A percentile compares a stretch with the other conserved stretches of the same genome.
Evolutionary conservation across 2,113 vertebrate species (phyloP).

Genomic region (Clarias macrocephalus): DNA sequence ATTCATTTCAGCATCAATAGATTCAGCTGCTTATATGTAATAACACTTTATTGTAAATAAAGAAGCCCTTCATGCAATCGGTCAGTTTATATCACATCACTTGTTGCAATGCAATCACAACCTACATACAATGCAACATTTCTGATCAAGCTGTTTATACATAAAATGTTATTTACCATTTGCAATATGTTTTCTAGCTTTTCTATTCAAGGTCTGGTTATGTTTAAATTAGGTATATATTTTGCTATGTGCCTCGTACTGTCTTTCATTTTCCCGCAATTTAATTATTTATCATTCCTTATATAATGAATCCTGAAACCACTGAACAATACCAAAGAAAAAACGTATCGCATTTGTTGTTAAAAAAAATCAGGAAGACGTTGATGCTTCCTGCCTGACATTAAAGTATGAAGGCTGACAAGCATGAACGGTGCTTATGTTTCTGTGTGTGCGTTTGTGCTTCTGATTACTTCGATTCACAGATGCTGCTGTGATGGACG

Average conservation of each 20-base stretch:
- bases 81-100: background rate
- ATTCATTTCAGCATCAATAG: background rate
- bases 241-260: background rate
- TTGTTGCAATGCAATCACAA: background rate
- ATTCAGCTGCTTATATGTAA: background rate
- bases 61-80: too few species aligned
- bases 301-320: background rate
- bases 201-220: background rate
- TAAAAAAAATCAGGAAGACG: background rate
- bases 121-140: background rate
- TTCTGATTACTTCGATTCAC: constrained; percentile 38
- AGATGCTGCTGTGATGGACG: background rate
- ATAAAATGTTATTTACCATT: background rate
- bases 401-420: background rate
- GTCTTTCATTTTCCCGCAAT: background rate
- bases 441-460: constrained; percentile 9
- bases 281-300: background rate
- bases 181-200: background rate
- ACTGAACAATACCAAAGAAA: background rate
- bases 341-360: background rate
- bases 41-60: too few species aligned
- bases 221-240: background rate
- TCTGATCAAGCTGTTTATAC: background rate
- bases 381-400: background rate
- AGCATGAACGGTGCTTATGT: background rate